Percentiles rank a stretch among this genome's conserved stretches.
These are phyloP conservation scores for Drosophila monieri DNA, from an alignment of 2,888 invertebrate genomes.

Conservation along the genomic window DNA sequence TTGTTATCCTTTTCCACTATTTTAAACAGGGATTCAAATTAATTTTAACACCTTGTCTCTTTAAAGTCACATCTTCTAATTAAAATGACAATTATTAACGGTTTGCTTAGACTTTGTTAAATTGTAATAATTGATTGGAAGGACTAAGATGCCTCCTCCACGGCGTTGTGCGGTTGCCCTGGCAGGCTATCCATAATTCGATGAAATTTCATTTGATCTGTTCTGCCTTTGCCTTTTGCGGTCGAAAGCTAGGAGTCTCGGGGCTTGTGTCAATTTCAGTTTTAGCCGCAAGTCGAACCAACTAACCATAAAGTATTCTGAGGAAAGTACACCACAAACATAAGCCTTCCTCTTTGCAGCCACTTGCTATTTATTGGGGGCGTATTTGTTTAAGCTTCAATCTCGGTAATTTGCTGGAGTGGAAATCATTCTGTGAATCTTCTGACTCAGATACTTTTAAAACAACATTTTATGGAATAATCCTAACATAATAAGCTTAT, in stretches of 20 bases:
- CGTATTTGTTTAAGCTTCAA: too few relatives aligned
- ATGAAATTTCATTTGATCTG: constrained; percentile 6
- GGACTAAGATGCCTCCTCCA: neutral
- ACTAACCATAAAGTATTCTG: constrained; percentile 12
- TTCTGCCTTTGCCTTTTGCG: neutral
- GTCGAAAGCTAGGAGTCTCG: neutral
- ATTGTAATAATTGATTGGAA: constrained; percentile 7
- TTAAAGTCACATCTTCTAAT: constrained; percentile 11
- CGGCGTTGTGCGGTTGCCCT: neutral
- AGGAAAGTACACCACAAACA: too few relatives aligned
- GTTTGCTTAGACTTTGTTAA: constrained; percentile 2
- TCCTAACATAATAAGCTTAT: too few relatives aligned
- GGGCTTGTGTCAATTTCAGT: constrained; percentile 17
- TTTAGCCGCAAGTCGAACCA: constrained; percentile 22
- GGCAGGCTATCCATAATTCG: neutral
- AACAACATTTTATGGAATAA: too few relatives aligned
- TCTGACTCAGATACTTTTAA: too few relatives aligned
- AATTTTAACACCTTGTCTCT: constrained; percentile 35
- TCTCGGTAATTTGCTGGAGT: too few relatives aligned
- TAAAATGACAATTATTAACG: constrained; percentile 27
- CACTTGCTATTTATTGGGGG: too few relatives aligned
- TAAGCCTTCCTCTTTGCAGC: too few relatives aligned
- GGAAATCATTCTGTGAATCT: too few relatives aligned
- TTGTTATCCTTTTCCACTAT: constrained; percentile 1
- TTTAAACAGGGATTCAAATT: constrained; percentile 52